A percentile compares a stretch with the other conserved stretches of the same genome.
phyloP scores from a whole-genome alignment of 1,140 invertebrate genomes.

The Panagrolaimus sp. region DNA sequence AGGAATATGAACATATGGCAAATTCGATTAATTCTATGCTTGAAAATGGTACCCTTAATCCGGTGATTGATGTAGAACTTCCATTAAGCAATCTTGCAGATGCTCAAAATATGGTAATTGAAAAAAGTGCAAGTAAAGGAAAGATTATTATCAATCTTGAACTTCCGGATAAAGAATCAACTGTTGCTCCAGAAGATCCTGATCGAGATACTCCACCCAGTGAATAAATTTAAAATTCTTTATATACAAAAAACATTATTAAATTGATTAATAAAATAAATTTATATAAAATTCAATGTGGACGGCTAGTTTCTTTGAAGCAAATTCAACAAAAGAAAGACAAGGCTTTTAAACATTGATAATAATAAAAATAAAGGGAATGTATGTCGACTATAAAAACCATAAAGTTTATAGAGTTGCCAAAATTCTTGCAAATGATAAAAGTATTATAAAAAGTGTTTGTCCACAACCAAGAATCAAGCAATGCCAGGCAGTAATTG shows the following conservation, averaged over 20 bases:
- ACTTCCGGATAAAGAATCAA: neutral
- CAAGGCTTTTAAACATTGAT: neutral
- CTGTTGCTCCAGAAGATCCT: neutral
- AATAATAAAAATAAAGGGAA: neutral
- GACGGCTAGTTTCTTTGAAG: neutral
- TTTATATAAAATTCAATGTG: neutral
- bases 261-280: neutral
- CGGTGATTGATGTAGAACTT: neutral
- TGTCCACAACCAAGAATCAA: slow-evolving; percentile 41
- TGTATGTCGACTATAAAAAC: neutral
- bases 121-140: neutral
- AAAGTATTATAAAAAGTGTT: slow-evolving; percentile 41
- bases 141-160: slow-evolving; percentile 11
- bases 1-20: slow-evolving; percentile 13
- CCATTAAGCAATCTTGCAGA: neutral
- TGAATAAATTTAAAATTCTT: neutral
- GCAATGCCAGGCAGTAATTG: slow-evolving; percentile 42
- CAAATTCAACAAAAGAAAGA: too few relatives aligned
- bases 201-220: neutral
- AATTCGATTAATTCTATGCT: slow-evolving; percentile 2
- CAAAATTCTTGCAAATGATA: slow-evolving; percentile 46
- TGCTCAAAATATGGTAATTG: neutral
- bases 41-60: neutral
- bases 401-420: slow-evolving; percentile 40
- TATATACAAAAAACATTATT: neutral